A percentile compares a stretch with the other conserved stretches of the same genome.
These are phyloP conservation scores for Trichosurus vulpecula DNA, from an alignment of 2,797 vertebrate genomes.

Conservation along the genomic window DNA sequence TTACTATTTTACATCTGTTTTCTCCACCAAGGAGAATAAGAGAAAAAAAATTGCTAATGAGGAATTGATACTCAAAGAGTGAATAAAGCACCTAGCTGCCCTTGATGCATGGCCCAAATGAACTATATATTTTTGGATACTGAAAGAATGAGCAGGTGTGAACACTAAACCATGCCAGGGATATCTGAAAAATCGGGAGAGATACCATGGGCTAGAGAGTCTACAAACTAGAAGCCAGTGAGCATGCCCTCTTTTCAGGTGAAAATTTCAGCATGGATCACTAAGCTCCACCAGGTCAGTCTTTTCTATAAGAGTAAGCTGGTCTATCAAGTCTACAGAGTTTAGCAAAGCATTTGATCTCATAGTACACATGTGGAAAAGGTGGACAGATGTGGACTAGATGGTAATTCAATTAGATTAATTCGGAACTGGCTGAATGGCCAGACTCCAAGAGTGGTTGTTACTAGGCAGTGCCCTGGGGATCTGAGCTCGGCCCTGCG, in stretches of 20 bases:
- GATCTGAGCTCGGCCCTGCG: neutral
- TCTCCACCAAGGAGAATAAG: neutral
- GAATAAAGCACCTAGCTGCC: neutral
- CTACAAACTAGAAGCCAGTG: neutral
- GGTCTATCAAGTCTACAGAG: neutral
- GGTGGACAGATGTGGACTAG: neutral
- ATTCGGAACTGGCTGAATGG: neutral
- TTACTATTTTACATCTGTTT: neutral
- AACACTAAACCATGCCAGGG: neutral
- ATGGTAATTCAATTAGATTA: neutral
- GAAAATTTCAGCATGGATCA: neutral
- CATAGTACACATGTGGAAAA: neutral
- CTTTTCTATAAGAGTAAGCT: neutral
- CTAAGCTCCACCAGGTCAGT: neutral
- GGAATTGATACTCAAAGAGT: neutral
- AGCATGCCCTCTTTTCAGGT: neutral
- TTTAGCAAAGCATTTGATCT: neutral
- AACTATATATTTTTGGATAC: neutral
- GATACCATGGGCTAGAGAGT: neutral
- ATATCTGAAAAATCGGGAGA: neutral
- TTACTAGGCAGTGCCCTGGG: neutral
- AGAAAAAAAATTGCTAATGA: neutral
- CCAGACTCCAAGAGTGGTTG: neutral
- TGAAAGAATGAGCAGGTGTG: neutral
- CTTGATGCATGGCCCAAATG: neutral